Conservation (phyloP, 2,113 vertebrate species). For the Hippocampus abdominalis region DNA sequence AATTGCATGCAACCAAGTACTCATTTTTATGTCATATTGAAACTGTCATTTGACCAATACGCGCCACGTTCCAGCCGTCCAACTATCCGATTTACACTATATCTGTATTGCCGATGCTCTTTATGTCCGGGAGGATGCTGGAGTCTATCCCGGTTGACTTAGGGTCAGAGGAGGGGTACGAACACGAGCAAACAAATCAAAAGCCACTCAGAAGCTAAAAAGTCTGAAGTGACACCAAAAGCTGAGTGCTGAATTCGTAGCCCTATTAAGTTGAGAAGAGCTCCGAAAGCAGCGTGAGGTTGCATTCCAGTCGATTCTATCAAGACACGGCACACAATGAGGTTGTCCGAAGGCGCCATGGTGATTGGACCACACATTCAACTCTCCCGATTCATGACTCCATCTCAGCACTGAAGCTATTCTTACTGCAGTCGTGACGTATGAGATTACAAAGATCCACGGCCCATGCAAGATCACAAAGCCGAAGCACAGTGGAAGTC, state of each 20-base stretch:
- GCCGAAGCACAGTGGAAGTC: conserved; percentile 34
- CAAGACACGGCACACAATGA: conserved; percentile 27
- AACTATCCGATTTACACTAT: background rate
- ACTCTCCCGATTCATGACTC: conserved; percentile 28
- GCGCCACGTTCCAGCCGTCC: background rate
- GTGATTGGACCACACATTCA: conserved; percentile 20
- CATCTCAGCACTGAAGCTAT: conserved; percentile 14
- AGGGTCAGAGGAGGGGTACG: background rate
- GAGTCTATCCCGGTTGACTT: background rate
- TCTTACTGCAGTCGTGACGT: conserved; percentile 14
- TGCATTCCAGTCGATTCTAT: conserved; percentile 31
- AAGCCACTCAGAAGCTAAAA: background rate
- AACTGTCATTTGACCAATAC: background rate
- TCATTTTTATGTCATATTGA: background rate
- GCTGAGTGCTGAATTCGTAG: background rate
- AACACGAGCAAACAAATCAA: background rate
- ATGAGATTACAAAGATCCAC: conserved; percentile 48
- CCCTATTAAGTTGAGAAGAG: background rate
- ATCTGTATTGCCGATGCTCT: background rate
- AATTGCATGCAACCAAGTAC: background rate
- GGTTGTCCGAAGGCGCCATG: conserved; percentile 23
- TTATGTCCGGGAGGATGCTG: background rate
- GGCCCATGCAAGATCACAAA: conserved; percentile 48
- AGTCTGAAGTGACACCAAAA: background rate
- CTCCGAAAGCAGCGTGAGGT: conserved; percentile 9